Percentiles rank a stretch among this genome's conserved stretches.
phyloP scores from a whole-genome alignment of 2,888 invertebrate species.

The Ennomos erosarius region DNA sequence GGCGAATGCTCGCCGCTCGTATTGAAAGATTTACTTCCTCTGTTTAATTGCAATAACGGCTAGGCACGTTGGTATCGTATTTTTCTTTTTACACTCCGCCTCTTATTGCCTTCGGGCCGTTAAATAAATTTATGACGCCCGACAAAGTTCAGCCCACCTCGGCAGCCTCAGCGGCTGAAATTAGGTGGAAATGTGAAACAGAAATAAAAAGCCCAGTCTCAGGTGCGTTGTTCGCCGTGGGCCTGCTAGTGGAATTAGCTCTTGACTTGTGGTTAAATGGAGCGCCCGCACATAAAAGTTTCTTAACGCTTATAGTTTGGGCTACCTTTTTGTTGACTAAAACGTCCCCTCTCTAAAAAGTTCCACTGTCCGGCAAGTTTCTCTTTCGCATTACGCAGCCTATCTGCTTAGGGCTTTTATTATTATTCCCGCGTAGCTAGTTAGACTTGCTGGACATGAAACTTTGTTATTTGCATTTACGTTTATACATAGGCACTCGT shows the following conservation, averaged over 20 bases:
- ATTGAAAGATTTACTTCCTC: constrained; percentile 86
- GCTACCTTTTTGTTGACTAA: constrained; percentile 67
- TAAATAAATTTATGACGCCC: constrained; percentile 85
- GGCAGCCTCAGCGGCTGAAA: constrained; percentile 72
- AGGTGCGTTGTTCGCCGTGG: constrained; percentile 72
- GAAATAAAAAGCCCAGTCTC: constrained; percentile 80
- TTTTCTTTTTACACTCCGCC: constrained; percentile 85
- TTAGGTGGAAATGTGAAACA: constrained; percentile 81
- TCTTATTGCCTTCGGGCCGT: constrained; percentile 85
- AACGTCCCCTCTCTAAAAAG: constrained; percentile 72
- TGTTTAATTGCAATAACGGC: constrained; percentile 86
- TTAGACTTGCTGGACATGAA: constrained; percentile 58
- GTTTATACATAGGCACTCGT: constrained; percentile 43
- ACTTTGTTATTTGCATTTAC: constrained; percentile 66
- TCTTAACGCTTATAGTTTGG: constrained; percentile 79
- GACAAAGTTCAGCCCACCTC: constrained; percentile 84
- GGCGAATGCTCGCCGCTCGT: constrained; percentile 79
- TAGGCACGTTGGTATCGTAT: constrained; percentile 86
- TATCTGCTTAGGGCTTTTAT: constrained; percentile 66
- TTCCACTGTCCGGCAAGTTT: constrained; percentile 59
- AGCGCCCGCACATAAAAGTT: constrained; percentile 79
- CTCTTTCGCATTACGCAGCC: constrained; percentile 64
- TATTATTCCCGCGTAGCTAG: constrained; percentile 46
- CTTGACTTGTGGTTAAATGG: constrained; percentile 80
- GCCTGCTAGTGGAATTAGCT: constrained; percentile 73